phyloP scores from a whole-genome alignment of 2,888 invertebrate species.

The Agrenia bidenticulata region DNA sequence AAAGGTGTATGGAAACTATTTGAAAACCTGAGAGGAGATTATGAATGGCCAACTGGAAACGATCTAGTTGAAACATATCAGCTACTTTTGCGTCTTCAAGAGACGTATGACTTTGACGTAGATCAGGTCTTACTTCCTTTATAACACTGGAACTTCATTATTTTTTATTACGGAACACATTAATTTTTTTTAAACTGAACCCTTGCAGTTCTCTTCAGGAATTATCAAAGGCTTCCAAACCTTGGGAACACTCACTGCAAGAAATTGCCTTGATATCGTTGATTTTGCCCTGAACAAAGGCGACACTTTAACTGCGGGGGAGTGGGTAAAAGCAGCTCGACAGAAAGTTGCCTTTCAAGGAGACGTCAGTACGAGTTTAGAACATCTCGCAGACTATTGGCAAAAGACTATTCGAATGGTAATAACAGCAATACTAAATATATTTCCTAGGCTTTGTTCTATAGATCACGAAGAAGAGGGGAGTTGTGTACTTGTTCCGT shows the following conservation, averaged over 20 bases:
- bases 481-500: neutral
- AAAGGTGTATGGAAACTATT: conserved; percentile 23
- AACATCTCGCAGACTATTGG: conserved; percentile 25
- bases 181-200: neutral
- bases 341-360: conserved; percentile 13
- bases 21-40: conserved; percentile 18
- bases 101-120: conserved; percentile 37
- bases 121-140: conserved; percentile 18
- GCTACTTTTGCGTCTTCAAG: conserved; percentile 37
- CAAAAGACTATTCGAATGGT: conserved; percentile 23
- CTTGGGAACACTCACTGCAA: conserved; percentile 15
- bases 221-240: conserved; percentile 9
- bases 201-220: conserved; percentile 30
- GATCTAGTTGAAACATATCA: conserved; percentile 24
- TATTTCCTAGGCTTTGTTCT: conserved; percentile 1
- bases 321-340: conserved; percentile 33
- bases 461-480: too few relatives aligned
- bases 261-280: conserved; percentile 25
- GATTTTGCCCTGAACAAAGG: conserved; percentile 17
- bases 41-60: conserved; percentile 34
- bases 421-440: neutral
- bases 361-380: conserved; percentile 22
- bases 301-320: conserved; percentile 21
- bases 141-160: neutral
- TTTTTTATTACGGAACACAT: too few relatives aligned